Base-by-base conservation (phyloP, 1,140 invertebrate species). In the Hestina assimilis region DNA sequence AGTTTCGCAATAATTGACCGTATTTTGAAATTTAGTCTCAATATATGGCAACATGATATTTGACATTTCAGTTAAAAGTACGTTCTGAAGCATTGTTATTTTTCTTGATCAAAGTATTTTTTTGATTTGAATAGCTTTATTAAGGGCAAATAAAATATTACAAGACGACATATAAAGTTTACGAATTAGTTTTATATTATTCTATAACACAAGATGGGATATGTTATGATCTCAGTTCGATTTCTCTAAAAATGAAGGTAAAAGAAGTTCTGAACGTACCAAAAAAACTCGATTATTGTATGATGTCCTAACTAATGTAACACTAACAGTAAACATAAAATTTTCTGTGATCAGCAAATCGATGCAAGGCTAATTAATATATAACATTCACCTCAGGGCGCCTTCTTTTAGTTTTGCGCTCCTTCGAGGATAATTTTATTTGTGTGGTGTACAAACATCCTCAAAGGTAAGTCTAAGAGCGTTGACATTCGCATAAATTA, bases 271-370 rank as follows among this genome's bases (percentile, higher is more conserved):
- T 38, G 33, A 38, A 38, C 33, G 33, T 38, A 17, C 33, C 11
- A 12, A 38, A 38, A 38, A 19, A 38, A 42, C 21, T 23, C 40
- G 40, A 42, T 20, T 31, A 47, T 20, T 33, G 17, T 33, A 61
- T 28, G 57, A 72, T 71, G 72, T 73, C 60, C 29, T 58, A 61
- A 69, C 61, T 57, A 69, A 65, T 74, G 63, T 66, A 79, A 76
- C 72, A 78, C 74, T 87, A 87, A 76, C 72, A 78, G 75, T 87
- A 87, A 87, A 85, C 77, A 85, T 79, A 80, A 73, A 75, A 78
- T 72, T 66, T 78, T 72, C 72, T 71, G 66, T 71, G 63, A 71
- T 75, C 69, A 69, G 60, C 72, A 83, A 79, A 81, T 79, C 72
- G 56, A 87, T 87, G 80, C 76, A 63, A 68, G 61, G 52, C 70